Evolutionary conservation across 2,888 invertebrate species (phyloP), one percentile per base, ranked within the genome.

Genomic region (Axea sp.): DNA sequence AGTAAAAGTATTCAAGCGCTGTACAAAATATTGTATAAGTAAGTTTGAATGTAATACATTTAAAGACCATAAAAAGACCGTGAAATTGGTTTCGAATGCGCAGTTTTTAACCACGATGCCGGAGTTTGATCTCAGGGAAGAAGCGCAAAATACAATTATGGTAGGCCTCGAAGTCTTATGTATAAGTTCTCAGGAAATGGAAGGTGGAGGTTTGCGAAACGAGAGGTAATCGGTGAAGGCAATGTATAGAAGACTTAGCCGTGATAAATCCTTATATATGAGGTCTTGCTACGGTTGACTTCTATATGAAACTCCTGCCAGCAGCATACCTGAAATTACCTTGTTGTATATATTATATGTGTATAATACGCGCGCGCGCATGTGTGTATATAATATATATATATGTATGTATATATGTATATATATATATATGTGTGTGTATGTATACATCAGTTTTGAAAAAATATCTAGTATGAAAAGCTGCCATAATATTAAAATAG

Each of bases 231-330:
- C 82, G 84, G 84, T 80, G 83, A 79, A 82, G 78, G 85, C 86
- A 86, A 87, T 86, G 85, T 86, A 86, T 86, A 83, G 83, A 78
- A 83, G 86, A 85, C 84, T 87, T 87, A 87, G 83, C 84, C 81
- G 84, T 85, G 86, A 87, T 87, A 87, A 87, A 87, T 87, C 86
- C 86, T 86, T 86, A 86, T 87, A 86, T 87, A 87, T 86, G 87
- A 85, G 85, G 83, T 84, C 83, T 80, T 83, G 82, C 81, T 81
- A 80, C 79, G 81, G 81, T 82, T 79, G 81, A 79, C 78, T 81
- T 85, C 84, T 83, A 85, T 86, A 85, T 85, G 82, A 85, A 86
- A 84, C 83, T 83, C 82, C 83, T 81, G 78, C 78, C 80, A 81
- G 80, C 77, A 77, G 80, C 81, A 78, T 72, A 81, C 83, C 80